Conservation (phyloP, 2,797 vertebrate species). For the Bovichtus diacanthus region DNA sequence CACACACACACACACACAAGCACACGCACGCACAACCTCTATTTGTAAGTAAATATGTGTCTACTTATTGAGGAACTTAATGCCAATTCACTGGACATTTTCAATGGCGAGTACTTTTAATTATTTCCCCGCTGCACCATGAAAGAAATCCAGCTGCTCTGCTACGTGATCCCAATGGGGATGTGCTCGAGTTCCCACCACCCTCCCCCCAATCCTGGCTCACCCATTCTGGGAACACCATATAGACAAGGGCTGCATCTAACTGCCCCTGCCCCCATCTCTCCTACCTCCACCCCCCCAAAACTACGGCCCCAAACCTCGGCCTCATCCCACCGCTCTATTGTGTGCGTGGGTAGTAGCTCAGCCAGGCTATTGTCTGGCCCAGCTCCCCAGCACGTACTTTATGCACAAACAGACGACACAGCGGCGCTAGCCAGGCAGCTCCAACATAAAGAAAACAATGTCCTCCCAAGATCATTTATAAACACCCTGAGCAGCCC, state of each 20-base stretch:
- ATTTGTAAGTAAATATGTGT: constrained; percentile 64
- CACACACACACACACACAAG: constrained; percentile 5
- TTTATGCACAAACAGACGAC: constrained; percentile 85
- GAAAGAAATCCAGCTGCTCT: constrained; percentile 88
- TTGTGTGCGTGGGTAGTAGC: constrained; percentile 85
- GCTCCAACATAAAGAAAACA: constrained; percentile 83
- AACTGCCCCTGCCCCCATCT: constrained; percentile 73
- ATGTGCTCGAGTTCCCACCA: constrained; percentile 82
- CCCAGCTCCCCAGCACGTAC: constrained; percentile 80
- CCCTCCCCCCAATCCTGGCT: constrained; percentile 74
- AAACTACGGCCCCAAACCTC: constrained; percentile 79
- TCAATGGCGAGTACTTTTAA: constrained; percentile 82
- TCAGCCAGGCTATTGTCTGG: constrained; percentile 85
- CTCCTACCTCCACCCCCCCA: constrained; percentile 66
- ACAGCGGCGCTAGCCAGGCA: constrained; percentile 78
- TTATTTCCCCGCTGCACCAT: constrained; percentile 84
- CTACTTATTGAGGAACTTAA: constrained; percentile 73
- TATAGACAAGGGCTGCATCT: constrained; percentile 78
- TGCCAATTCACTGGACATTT: constrained; percentile 80
- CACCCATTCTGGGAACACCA: constrained; percentile 76
- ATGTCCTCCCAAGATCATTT: constrained; percentile 84
- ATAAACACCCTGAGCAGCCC: constrained; percentile 69
- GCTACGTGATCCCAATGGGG: constrained; percentile 81
- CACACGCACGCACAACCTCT: background rate
- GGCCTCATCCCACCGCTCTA: constrained; percentile 82